Evolutionary conservation across 92 coral and sea anemone species (phyloP), one percentile per base, ranked within the genome.

Genomic region (Galaxea fascicularis): DNA sequence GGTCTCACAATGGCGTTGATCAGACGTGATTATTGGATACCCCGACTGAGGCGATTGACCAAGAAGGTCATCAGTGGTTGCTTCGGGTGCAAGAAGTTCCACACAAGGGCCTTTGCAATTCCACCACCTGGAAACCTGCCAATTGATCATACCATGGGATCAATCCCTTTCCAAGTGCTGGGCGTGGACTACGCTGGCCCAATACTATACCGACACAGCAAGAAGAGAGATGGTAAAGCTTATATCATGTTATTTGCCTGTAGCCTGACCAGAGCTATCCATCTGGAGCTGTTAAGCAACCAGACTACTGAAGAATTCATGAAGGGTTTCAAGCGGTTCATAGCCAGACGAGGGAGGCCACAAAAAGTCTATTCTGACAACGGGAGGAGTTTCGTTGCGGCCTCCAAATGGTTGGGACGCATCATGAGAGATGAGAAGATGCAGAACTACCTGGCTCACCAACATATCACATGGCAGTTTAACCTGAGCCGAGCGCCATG

Each of bases 361-460:
- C 67, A 67, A 39, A 91, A 91, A 87, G 66, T 91, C 59, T 91
- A 88, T 28, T 91, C 90, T 3, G 84, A 88, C 73, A 91, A 84
- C 21, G 92, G 82, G 8, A 73, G 39, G 39, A 85, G 76, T n/a
- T 84, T 89, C 47, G 63, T 46, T 0, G 83, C 77, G 21, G 91
- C 91, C 3, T 82, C 80, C 1, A 87, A 65, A 65, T 89, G 84
- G 93, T 63, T 85, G 22, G 21, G 53, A 45, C 49, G 65, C 0
- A 27, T 89, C 62, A 87, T 91, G 89, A 87, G 52, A 27, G 87
- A 76, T 17, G 93, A 90, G 65, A 41, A 35, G 44, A 28, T 78
- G 8, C 89, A 84, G 20, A 41, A 86, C 72, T 74, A 75, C 77
- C 68, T 86, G 16, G 78, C 88, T 7, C 74, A 76, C 27, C 70